A percentile compares a stretch with the other conserved stretches of the same genome.
Evolutionary conservation across 2,888 invertebrate species (phyloP).

Genomic region (Drosophila antonietae): DNA sequence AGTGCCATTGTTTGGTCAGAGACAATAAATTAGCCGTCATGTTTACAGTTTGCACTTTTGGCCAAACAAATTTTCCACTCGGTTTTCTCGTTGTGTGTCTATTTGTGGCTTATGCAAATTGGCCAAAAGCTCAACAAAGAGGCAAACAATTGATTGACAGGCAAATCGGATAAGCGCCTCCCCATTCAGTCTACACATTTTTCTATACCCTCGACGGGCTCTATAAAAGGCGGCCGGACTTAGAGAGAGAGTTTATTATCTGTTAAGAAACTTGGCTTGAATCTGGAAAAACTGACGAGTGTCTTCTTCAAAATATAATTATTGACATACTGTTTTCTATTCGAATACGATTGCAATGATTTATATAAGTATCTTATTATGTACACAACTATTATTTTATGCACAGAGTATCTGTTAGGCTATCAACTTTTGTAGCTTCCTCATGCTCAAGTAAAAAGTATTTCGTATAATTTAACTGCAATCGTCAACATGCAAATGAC

Average conservation of each 20-base stretch:
- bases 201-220: constrained; percentile 4
- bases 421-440: not conserved
- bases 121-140: constrained; percentile 21
- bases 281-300: too few species aligned
- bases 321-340: too few species aligned
- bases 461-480: constrained; percentile 25
- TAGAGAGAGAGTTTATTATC: too few species aligned
- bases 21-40: constrained; percentile 36
- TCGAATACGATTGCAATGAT: too few species aligned
- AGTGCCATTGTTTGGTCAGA: constrained; percentile 24
- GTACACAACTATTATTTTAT: too few species aligned
- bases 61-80: constrained; percentile 28
- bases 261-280: too few species aligned
- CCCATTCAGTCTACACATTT: constrained; percentile 10
- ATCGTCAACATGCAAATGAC: constrained; percentile 21
- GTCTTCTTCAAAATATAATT: too few species aligned
- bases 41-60: constrained; percentile 30
- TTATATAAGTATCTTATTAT: too few species aligned
- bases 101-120: constrained; percentile 48
- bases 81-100: not conserved
- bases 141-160: constrained; percentile 36
- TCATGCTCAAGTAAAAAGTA: not conserved
- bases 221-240: not conserved
- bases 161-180: constrained; percentile 39
- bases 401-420: not conserved